These are phyloP conservation scores for Paraescarpia echinospica DNA, from an alignment of 1,140 invertebrate genomes.

Conservation along the genomic window DNA sequence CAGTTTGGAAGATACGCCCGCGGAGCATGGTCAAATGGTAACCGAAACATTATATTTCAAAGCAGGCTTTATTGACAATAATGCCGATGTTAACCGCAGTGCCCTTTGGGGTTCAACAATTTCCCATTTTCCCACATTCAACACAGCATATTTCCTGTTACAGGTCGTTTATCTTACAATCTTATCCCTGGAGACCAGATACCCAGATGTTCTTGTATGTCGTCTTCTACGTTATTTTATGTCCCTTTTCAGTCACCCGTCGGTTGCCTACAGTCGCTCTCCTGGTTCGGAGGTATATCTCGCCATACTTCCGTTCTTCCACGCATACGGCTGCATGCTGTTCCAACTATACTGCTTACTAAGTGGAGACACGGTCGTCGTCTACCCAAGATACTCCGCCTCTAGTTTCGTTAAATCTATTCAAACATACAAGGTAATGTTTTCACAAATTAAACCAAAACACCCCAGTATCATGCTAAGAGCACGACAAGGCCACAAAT, in stretches of 20 bases:
- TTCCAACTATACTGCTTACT: not conserved
- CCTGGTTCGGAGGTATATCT: not conserved
- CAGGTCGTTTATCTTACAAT: no score
- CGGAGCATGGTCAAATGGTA: no score
- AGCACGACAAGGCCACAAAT: no score
- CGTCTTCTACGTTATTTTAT: not conserved
- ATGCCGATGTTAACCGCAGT: no score
- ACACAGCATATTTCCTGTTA: no score
- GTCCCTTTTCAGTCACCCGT: not conserved
- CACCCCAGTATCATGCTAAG: no score
- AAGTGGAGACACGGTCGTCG: not conserved
- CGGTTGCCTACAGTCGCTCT: not conserved
- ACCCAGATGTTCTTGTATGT: not conserved
- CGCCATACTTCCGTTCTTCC: not conserved
- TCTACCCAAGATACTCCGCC: not conserved
- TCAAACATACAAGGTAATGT: not conserved
- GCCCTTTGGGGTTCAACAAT: no score
- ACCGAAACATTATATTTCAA: no score
- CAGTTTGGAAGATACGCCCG: no score
- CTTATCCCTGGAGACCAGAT: no score
- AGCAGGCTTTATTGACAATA: no score
- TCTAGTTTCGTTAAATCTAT: not conserved
- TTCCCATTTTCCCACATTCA: no score
- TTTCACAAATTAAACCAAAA: not conserved
- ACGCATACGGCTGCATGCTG: not conserved